A percentile compares a stretch with the other conserved stretches of the same genome.
phyloP scores from a whole-genome alignment of 2,113 vertebrate species.

The Tychaedon coryphoeus region DNA sequence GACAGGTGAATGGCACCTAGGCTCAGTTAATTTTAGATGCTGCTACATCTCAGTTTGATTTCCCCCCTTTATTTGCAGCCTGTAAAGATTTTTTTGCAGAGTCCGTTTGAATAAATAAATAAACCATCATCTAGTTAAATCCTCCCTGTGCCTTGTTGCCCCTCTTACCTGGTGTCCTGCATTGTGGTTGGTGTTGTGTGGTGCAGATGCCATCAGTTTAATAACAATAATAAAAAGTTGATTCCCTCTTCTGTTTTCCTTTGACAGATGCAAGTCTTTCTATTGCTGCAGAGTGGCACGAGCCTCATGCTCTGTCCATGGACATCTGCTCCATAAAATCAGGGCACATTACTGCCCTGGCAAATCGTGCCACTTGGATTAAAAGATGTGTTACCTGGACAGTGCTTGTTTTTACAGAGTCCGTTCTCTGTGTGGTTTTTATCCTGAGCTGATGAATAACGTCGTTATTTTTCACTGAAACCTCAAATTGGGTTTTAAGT shows the following conservation, averaged over 20 bases:
- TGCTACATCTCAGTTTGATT: neutral
- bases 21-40: neutral
- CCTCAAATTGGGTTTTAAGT: neutral
- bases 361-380: conserved; percentile 2
- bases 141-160: neutral
- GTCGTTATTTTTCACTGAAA: neutral
- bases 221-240: conserved; percentile 24
- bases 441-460: neutral
- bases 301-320: neutral
- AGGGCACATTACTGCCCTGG: neutral
- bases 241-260: conserved; percentile 46
- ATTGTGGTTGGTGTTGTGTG: rapidly evolving
- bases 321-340: conserved; percentile 57
- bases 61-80: neutral
- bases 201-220: neutral
- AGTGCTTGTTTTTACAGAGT: neutral
- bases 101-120: neutral
- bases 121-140: neutral
- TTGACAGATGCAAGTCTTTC: conserved; percentile 45
- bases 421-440: neutral
- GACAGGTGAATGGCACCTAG: neutral
- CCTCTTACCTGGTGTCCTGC: neutral
- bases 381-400: conserved; percentile 7
- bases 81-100: neutral
- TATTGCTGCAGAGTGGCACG: neutral